Evolutionary conservation across 2,888 invertebrate genomes (phyloP).

Genomic region (Cerastis rubricosa): DNA sequence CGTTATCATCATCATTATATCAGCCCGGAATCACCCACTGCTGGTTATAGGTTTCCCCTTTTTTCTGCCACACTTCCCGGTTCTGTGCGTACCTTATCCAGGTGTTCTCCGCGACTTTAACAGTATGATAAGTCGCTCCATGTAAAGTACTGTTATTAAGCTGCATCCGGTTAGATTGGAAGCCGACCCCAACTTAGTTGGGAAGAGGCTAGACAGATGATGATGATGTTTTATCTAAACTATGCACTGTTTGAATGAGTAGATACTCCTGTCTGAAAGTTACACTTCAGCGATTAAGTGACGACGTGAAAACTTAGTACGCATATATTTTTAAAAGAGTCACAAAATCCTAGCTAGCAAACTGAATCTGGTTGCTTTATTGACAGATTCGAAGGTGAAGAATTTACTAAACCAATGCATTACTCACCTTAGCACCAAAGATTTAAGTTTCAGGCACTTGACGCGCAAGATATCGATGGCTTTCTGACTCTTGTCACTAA

Average conservation of each 20-base stretch:
- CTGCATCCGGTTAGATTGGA: no score
- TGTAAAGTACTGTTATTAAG: no score
- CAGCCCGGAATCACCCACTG: no score
- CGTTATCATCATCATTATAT: no score
- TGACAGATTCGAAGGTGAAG: neutral
- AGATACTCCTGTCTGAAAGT: neutral
- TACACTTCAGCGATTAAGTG: neutral
- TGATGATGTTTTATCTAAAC: no score
- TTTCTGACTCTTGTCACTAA: constrained; percentile 99
- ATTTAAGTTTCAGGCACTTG: constrained; percentile 97
- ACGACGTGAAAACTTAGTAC: neutral
- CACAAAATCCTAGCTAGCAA: neutral
- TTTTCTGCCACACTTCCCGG: no score
- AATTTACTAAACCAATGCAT: neutral
- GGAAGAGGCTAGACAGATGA: no score
- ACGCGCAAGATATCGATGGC: constrained; percentile 99
- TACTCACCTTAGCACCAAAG: constrained; percentile 96
- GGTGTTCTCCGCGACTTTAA: no score
- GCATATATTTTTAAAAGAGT: neutral
- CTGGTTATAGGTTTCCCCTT: no score
- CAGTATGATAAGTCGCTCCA: no score
- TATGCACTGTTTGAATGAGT: neutral
- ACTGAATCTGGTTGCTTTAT: neutral
- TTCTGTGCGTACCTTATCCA: no score
- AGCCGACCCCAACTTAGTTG: no score